phyloP scores from a whole-genome alignment of 2,888 invertebrate species.

The Dasypogon diadema region DNA sequence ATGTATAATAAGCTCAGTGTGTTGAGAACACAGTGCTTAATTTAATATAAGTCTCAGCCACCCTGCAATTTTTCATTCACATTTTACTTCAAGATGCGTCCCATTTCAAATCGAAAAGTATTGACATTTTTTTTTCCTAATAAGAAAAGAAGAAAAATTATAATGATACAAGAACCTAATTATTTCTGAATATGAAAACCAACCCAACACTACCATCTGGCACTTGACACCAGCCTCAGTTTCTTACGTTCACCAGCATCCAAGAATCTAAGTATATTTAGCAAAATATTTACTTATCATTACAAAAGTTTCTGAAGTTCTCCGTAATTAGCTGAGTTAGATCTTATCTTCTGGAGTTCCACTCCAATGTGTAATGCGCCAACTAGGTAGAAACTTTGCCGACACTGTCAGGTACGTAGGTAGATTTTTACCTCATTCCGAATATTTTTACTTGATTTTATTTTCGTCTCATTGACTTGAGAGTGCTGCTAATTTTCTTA shows the following conservation, averaged over 20 bases:
- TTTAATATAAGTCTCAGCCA: too few relatives aligned
- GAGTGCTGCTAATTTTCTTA: conserved; percentile 38
- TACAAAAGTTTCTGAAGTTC: conserved; percentile 41
- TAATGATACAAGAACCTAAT: not conserved
- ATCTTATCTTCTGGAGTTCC: conserved; percentile 30
- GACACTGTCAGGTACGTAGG: conserved; percentile 13
- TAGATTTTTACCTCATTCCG: conserved; percentile 22
- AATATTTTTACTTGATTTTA: conserved; percentile 39
- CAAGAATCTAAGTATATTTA: not conserved
- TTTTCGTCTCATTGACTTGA: conserved; percentile 10
- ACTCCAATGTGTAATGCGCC: conserved; percentile 29
- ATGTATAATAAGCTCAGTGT: too few relatives aligned
- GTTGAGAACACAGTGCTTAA: too few relatives aligned
- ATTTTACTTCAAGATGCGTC: too few relatives aligned
- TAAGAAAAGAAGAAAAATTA: too few relatives aligned
- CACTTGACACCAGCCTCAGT: not conserved
- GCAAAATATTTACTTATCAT: conserved; percentile 51
- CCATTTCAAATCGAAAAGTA: too few relatives aligned
- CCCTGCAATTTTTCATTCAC: too few relatives aligned
- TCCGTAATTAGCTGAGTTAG: conserved; percentile 43
- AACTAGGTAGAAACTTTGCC: conserved; percentile 29
- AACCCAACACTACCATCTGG: not conserved
- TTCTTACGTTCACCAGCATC: not conserved
- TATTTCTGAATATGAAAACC: not conserved
- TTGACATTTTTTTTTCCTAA: too few relatives aligned